phyloP scores from a whole-genome alignment of 1,140 invertebrate species.

The Ceratina calcarata region DNA sequence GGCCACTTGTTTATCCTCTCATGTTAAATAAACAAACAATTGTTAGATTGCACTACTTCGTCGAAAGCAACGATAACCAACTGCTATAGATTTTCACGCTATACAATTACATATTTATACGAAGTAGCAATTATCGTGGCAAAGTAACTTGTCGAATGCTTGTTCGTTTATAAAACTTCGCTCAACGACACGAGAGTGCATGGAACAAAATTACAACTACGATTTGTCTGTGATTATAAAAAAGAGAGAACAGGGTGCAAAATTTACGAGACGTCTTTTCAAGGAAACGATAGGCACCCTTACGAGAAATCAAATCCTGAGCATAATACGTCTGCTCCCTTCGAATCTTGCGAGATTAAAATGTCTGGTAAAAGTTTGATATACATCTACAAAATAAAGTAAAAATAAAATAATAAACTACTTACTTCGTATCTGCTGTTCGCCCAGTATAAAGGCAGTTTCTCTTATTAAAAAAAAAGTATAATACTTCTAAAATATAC shows the following conservation, averaged over 20 bases:
- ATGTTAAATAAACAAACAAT: background rate
- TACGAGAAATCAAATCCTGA: background rate
- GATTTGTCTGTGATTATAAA: slow-evolving; percentile 25
- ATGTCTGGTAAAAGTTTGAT: slow-evolving; percentile 57
- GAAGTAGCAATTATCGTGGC: slow-evolving; percentile 3
- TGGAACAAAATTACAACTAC: slow-evolving; percentile 7
- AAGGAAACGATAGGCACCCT: background rate
- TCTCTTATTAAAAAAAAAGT: slow-evolving; percentile 27
- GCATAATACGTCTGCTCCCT: slow-evolving; percentile 20
- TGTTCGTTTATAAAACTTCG: slow-evolving; percentile 23
- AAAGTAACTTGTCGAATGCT: slow-evolving; percentile 12
- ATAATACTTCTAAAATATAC: slow-evolving; percentile 43
- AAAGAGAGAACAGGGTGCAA: background rate
- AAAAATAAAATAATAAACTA: slow-evolving; percentile 35
- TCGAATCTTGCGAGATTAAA: slow-evolving; percentile 35
- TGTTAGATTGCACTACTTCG: slow-evolving; percentile 49
- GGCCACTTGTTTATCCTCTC: background rate
- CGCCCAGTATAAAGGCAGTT: slow-evolving; percentile 35
- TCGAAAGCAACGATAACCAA: slow-evolving; percentile 5
- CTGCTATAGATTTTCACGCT: background rate
- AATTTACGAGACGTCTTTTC: background rate
- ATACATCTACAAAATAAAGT: slow-evolving; percentile 57
- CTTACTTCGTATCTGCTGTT: slow-evolving; percentile 18
- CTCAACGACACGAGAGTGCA: slow-evolving; percentile 12
- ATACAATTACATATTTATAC: background rate